These are phyloP conservation scores for Tadarida brasiliensis DNA, from an alignment of 2,797 vertebrate genomes.

Conservation along the genomic window DNA sequence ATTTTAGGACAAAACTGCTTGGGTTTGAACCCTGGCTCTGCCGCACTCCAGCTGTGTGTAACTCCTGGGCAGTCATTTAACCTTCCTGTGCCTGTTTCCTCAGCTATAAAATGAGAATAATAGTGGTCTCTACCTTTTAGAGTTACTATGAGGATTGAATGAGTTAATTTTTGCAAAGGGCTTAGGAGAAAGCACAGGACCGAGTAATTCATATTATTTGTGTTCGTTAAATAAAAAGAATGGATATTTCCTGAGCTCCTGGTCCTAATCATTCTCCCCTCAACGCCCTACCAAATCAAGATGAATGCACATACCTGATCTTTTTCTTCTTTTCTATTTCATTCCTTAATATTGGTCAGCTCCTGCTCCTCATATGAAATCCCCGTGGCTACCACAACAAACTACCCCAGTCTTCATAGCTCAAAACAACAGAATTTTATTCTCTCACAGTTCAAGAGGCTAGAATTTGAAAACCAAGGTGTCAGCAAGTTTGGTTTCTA, in stretches of 20 bases:
- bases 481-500: background rate
- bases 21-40: background rate
- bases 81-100: background rate
- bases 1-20: background rate
- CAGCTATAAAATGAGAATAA: background rate
- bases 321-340: conserved; percentile 39
- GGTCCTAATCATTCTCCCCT: background rate
- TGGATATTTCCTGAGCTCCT: background rate
- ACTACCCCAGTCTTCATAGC: background rate
- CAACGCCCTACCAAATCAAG: background rate
- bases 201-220: background rate
- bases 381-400: background rate
- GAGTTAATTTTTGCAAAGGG: conserved; percentile 25
- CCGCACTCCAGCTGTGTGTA: background rate
- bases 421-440: background rate
- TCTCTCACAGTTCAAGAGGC: background rate
- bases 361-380: background rate
- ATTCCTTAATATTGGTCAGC: background rate
- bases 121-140: background rate
- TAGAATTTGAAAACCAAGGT: background rate
- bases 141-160: background rate
- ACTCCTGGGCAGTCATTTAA: background rate
- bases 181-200: background rate
- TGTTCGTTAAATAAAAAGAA: conserved; percentile 24
- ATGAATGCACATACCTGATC: background rate